These are phyloP conservation scores for Drosophila littoralis DNA, from an alignment of 1,140 invertebrate species.

Conservation along the genomic window DNA sequence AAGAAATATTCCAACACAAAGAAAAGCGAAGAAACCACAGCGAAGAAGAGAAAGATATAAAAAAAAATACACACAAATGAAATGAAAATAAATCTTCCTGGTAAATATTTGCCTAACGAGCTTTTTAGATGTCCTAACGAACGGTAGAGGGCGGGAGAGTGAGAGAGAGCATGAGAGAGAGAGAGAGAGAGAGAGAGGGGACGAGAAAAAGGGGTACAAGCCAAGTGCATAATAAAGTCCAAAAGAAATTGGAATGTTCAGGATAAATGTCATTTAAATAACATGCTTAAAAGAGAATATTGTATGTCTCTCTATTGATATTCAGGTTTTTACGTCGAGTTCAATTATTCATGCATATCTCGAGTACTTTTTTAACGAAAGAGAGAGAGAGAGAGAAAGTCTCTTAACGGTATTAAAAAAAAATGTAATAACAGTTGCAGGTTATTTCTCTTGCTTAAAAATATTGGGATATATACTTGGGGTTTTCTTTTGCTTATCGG, in stretches of 20 bases:
- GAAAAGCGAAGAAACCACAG: constrained; percentile 8
- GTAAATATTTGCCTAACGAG: constrained; percentile 66
- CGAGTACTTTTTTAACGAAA: background rate
- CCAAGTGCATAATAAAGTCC: constrained; percentile 14
- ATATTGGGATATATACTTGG: too few species aligned
- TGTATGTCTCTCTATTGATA: background rate
- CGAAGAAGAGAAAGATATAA: background rate
- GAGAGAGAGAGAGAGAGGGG: background rate
- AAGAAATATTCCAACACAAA: constrained; percentile 64
- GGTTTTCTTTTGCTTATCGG: too few species aligned
- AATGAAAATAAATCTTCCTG: constrained; percentile 57
- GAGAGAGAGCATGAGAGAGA: constrained; percentile 7
- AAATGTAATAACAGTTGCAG: too few species aligned
- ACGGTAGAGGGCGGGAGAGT: background rate
- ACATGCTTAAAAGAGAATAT: constrained; percentile 15
- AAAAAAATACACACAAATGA: constrained; percentile 34
- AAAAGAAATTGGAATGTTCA: constrained; percentile 7
- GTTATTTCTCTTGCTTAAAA: too few species aligned
- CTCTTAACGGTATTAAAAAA: too few species aligned
- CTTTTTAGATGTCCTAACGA: constrained; percentile 36
- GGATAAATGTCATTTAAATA: constrained; percentile 31
- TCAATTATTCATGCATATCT: background rate
- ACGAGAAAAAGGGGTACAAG: constrained; percentile 4
- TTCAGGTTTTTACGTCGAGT: background rate
- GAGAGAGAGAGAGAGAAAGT: background rate